Evolutionary conservation across 1,140 invertebrate species (phyloP), one percentile per base, ranked within the genome.

Genomic region (Lordiphosa mommai): DNA sequence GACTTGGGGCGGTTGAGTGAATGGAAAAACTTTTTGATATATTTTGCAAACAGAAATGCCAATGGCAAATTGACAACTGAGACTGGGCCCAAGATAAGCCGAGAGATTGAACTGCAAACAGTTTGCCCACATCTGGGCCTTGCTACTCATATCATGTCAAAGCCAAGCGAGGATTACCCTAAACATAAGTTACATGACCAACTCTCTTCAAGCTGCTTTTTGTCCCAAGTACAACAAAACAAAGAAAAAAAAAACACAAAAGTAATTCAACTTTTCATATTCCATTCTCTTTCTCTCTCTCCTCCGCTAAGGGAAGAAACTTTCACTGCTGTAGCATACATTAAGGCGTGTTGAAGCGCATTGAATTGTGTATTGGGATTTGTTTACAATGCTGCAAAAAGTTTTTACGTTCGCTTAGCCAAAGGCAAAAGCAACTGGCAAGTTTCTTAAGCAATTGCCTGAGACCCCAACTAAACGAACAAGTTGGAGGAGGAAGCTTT

Each of bases 321-420:
- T 61, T 67, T 61, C 59, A 34, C 58, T 68, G 58, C 56, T 53
- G 49, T 32, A 72, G 77, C 76, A 82, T 82, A 76, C 77, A 82
- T 82, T 82, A 82, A 64, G 69, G 76, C 76, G 76, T 82, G 76
- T 82, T 82, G 76, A 82, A 82, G n/a, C 76, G 76, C 76, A 82
- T 82, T 82, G 76, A 84, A 82, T n/a, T 80, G 76, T 80, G 76
- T 80, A 84, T 80, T 82, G 76, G 77, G 76, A 82, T 84, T 84
- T 82, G 76, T 82, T 82, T 82, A 82, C 76, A 82, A 82, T 84
- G 76, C 77, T 82, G 76, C 55, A 82, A 61, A 69, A 82, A 84
- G 71, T 82, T 82, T n/a, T 82, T 72, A 82, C 76, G 77, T 82
- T 82, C 77, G 77, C 72, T 82, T 82, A 76, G 77, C 77, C 72